Evolutionary conservation across 35 echinoderm and acorn worm genomes (phyloP).

Genomic region (Ptychodera flava): DNA sequence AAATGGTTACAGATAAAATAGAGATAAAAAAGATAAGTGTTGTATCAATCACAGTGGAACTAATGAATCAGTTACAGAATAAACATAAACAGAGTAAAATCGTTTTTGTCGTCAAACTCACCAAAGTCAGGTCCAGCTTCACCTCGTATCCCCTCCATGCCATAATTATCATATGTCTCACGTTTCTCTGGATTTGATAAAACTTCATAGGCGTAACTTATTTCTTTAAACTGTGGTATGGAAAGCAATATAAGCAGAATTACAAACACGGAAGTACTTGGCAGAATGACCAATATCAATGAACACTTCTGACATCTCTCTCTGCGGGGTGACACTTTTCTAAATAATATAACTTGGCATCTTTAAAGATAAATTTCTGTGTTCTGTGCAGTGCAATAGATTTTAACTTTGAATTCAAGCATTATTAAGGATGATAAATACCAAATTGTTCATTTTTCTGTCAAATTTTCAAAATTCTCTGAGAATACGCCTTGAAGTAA

Average conservation of each 20-base stretch:
- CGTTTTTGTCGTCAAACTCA: not conserved
- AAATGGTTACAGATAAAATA: too few species aligned
- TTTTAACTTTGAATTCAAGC: not conserved
- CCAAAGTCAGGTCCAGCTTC: not conserved
- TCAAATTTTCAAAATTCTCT: too few species aligned
- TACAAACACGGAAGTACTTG: not conserved
- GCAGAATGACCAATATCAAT: not conserved
- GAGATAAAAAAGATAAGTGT: too few species aligned
- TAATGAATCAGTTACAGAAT: too few species aligned
- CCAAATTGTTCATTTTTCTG: too few species aligned
- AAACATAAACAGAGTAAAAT: too few species aligned
- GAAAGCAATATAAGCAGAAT: not conserved
- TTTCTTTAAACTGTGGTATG: slow-evolving; percentile 95
- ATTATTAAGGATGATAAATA: too few species aligned
- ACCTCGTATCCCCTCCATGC: slow-evolving; percentile 54
- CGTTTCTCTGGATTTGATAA: slow-evolving; percentile 73
- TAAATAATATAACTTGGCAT: not conserved
- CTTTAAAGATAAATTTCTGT: not conserved
- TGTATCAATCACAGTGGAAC: too few species aligned
- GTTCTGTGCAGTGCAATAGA: not conserved
- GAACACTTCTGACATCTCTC: not conserved
- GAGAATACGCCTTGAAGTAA: too few species aligned
- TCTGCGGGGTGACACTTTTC: not conserved
- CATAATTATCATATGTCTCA: slow-evolving; percentile 79
- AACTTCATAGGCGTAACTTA: slow-evolving; percentile 90